Evolutionary conservation across 1,140 invertebrate species (phyloP), one percentile per base, ranked within the genome.

Genomic region (Babylonia areolata): DNA sequence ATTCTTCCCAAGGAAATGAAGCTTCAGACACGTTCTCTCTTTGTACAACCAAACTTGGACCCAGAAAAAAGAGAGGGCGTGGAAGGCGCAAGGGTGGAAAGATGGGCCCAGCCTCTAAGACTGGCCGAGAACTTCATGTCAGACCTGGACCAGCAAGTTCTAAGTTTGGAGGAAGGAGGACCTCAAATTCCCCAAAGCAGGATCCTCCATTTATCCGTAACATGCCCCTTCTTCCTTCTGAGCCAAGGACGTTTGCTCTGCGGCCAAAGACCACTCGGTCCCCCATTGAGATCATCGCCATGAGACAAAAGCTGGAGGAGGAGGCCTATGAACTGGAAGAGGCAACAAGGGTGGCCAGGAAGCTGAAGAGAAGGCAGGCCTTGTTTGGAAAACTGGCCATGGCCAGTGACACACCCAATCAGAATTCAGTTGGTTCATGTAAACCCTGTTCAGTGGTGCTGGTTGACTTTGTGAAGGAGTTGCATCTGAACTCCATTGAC

Each of bases 401-500:
- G 51, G 3, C 81, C 33, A 6, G 71, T 15, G 80, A 81, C 54
- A 20, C 40, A 3, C 84, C 40, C 37, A 69, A 28, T 39, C 84
- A 87, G n/a, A 71, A 80, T 2, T 28, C 81, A 39, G 17, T 85
- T 42, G 86, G 73, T 51, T 37, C 51, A 3, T 90, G 89, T 54
- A 92, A 88, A 82, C 85, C 87, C 12, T 93, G 92, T 85, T 88
- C 87, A 11, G 90, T 93, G 58, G 88, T 91, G 64, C 85, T 93
- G 3, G 90, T 86, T 51, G 92, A 93, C 81, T 93, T 93, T 89
- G 90, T 93, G 17, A 93, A 92, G 58, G 84, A 91, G 73, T 84
- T 91, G 40, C 85, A 90, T 71, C 77, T 87, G n/a, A 77, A 89
- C 54, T 51, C 64, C 37, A 81, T 87, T 28, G 80, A 75, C 54